phyloP scores from a whole-genome alignment of 1,140 invertebrate species.

The Intoshia linei region DNA sequence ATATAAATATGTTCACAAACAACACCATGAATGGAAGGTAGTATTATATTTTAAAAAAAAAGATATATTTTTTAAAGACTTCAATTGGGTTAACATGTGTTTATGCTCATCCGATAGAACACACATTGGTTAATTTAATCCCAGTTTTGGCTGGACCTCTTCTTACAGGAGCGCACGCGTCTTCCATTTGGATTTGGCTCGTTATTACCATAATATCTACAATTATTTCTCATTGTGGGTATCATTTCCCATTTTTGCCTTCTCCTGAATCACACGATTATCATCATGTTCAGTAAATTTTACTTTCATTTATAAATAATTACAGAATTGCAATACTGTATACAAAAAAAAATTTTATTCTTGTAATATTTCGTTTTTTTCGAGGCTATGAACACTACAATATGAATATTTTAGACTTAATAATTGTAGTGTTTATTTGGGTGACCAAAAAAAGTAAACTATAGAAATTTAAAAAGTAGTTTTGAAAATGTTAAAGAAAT shows the following conservation, averaged over 20 bases:
- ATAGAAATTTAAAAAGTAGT: no score
- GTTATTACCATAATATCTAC: constrained; percentile 44
- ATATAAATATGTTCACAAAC: constrained; percentile 50
- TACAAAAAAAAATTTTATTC: no score
- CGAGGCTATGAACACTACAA: no score
- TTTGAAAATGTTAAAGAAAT: no score
- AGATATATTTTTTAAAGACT: no score
- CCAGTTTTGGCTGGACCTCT: constrained; percentile 45
- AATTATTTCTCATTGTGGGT: constrained; percentile 49
- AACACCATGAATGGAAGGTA: constrained; percentile 29
- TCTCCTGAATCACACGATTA: constrained; percentile 63
- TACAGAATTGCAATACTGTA: no score
- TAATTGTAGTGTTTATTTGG: no score
- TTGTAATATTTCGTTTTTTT: no score
- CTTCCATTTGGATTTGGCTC: constrained; percentile 41
- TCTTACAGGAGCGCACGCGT: constrained; percentile 42
- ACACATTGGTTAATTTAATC: constrained; percentile 43
- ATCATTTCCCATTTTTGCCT: constrained; percentile 51
- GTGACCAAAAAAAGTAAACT: no score
- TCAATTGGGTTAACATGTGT: constrained; percentile 33
- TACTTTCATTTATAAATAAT: no score
- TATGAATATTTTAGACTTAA: no score
- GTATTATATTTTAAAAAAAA: no score
- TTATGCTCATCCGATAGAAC: constrained; percentile 55
- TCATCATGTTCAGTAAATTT: constrained; percentile 42